Evolutionary conservation across 2,113 vertebrate genomes (phyloP).

Genomic region (Muntiacus reevesi): DNA sequence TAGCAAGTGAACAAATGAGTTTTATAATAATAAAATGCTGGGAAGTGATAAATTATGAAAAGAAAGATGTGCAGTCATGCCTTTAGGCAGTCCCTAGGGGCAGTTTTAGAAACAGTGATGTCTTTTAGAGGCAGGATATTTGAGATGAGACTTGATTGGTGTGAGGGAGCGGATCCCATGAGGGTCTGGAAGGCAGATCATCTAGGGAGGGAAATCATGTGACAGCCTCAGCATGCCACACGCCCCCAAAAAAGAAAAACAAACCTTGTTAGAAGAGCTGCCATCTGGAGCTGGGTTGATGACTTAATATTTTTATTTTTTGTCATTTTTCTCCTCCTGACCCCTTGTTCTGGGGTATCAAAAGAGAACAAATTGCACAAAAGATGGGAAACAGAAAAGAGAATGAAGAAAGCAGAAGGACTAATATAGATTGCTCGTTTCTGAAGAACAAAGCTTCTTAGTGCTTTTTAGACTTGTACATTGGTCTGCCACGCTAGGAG

Average conservation of each 20-base stretch:
- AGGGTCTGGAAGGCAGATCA: neutral
- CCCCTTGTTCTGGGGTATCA: neutral
- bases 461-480: neutral
- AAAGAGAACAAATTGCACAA: neutral
- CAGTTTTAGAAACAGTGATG: neutral
- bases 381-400: neutral
- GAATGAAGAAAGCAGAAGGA: neutral
- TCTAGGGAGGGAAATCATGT: neutral
- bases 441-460: neutral
- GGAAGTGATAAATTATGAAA: neutral
- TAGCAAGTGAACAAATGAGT: neutral
- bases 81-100: too few relatives aligned
- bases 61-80: neutral
- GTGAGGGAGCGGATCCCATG: neutral
- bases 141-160: neutral
- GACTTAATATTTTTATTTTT: neutral
- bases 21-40: neutral
- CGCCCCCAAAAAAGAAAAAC: rapidly evolving
- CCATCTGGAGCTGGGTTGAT: neutral
- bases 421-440: neutral
- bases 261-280: neutral
- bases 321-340: neutral
- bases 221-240: rapidly evolving
- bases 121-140: neutral
- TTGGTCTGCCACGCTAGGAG: neutral